A percentile compares a stretch with the other conserved stretches of the same genome.
These are phyloP conservation scores for Anthopleura sola DNA, from an alignment of 64 coral and sea anemone genomes.

Conservation along the genomic window DNA sequence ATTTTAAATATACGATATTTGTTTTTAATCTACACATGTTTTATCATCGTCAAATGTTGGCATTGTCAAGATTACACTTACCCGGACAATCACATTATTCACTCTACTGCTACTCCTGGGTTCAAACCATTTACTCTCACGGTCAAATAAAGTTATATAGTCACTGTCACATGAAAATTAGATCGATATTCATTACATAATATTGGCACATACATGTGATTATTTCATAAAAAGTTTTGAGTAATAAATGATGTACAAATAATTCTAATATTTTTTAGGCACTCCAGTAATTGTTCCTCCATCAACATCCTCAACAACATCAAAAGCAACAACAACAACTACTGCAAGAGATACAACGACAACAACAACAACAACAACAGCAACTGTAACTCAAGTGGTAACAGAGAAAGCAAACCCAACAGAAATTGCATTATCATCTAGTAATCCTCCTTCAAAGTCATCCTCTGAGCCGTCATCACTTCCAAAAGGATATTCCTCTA, in stretches of 20 bases:
- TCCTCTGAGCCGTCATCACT: background rate
- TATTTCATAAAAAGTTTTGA: too few relatives aligned
- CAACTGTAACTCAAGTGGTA: background rate
- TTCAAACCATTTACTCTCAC: too few relatives aligned
- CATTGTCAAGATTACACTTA: too few relatives aligned
- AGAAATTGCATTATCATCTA: background rate
- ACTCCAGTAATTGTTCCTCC: background rate
- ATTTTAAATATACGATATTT: too few relatives aligned
- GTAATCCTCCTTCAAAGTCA: background rate
- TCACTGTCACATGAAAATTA: too few relatives aligned
- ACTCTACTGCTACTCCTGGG: too few relatives aligned
- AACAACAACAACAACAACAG: background rate
- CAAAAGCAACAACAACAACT: background rate
- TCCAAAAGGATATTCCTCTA: background rate
- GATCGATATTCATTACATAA: too few relatives aligned
- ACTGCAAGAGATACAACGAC: background rate
- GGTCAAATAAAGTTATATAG: too few relatives aligned
- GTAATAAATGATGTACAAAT: background rate
- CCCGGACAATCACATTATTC: too few relatives aligned
- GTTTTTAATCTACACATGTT: too few relatives aligned
- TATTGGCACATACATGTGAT: too few relatives aligned
- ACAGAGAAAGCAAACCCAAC: background rate
- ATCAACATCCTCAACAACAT: background rate
- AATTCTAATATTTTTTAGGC: background rate
- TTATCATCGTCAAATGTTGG: too few relatives aligned